Evolutionary conservation across 2,113 vertebrate genomes (phyloP).

Genomic region (Variabilichromis moorii): DNA sequence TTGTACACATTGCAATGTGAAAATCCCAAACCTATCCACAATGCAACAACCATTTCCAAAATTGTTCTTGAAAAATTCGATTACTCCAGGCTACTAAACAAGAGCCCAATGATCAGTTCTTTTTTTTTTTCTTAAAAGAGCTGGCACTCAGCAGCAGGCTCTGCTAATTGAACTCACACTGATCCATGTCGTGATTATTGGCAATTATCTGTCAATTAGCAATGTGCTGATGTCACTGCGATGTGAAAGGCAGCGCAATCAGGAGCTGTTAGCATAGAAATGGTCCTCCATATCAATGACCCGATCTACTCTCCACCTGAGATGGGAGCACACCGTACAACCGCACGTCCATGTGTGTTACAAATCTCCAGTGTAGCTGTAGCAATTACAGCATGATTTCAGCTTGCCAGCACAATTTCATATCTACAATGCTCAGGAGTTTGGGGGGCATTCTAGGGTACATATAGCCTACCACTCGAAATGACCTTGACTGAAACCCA

Average conservation of each 20-base stretch:
- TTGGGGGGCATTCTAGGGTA: background rate
- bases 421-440: background rate
- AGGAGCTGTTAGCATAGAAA: slow-evolving; percentile 33
- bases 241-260: slow-evolving; percentile 58
- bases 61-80: background rate
- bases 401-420: slow-evolving; percentile 32
- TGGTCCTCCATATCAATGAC: slow-evolving; percentile 39
- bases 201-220: slow-evolving; percentile 64
- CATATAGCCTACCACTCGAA: background rate
- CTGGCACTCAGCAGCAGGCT: background rate
- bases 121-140: background rate
- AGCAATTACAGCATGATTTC: background rate
- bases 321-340: background rate
- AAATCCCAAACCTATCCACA: background rate
- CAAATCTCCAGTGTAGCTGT: background rate
- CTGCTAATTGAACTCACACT: slow-evolving; percentile 34
- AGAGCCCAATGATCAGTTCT: background rate
- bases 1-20: background rate
- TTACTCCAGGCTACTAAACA: background rate
- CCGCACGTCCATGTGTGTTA: background rate
- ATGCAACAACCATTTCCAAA: background rate
- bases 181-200: slow-evolving; percentile 54
- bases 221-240: slow-evolving; percentile 57
- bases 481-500: slow-evolving; percentile 20
- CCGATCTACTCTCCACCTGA: background rate